Percentiles rank a stretch among this genome's conserved stretches.
phyloP scores from a whole-genome alignment of 2,888 invertebrate species.

The Hipparchia semele region DNA sequence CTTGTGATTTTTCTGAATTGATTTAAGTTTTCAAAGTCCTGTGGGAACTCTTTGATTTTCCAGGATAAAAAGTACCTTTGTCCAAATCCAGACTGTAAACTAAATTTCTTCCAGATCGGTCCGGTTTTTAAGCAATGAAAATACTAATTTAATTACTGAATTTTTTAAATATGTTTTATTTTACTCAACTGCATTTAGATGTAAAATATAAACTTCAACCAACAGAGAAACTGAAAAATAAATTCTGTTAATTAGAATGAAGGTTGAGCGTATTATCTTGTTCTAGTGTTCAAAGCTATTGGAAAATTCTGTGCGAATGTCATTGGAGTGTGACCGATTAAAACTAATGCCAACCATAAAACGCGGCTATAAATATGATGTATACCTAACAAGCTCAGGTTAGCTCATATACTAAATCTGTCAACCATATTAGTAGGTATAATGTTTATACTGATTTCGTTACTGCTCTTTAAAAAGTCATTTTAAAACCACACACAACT shows the following conservation, averaged over 20 bases:
- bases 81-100: no score
- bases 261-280: constrained; percentile 67
- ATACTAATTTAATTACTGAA: not conserved
- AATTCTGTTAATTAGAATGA: constrained; percentile 32
- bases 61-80: no score
- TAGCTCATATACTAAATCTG: constrained; percentile 57
- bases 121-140: not conserved
- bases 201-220: no score
- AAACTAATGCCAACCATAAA: constrained; percentile 92
- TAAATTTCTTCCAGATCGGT: no score
- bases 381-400: constrained; percentile 95
- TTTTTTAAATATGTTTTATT: not conserved
- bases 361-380: constrained; percentile 91
- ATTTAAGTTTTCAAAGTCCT: no score
- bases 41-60: no score
- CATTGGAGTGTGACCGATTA: constrained; percentile 88
- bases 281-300: constrained; percentile 88
- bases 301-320: constrained; percentile 88
- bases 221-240: no score
- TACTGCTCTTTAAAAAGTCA: not conserved
- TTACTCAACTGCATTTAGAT: no score
- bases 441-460: not conserved
- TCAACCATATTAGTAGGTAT: not conserved
- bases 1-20: no score
- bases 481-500: not conserved